These are phyloP conservation scores for Nycticebus coucang DNA, from an alignment of 2,113 vertebrate genomes.

Conservation along the genomic window DNA sequence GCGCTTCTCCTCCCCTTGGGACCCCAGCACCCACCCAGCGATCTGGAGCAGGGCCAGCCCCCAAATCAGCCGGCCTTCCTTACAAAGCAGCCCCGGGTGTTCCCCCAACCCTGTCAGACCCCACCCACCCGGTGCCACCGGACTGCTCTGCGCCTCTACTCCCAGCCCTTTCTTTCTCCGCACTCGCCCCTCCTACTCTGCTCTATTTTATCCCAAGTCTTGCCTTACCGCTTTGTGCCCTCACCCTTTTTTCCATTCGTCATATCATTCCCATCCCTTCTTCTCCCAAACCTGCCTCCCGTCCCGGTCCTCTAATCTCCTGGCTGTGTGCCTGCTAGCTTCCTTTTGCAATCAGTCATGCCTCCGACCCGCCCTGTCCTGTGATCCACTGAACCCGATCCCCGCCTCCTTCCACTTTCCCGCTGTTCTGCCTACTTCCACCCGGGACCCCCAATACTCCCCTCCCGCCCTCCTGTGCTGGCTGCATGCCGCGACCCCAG, in stretches of 20 bases:
- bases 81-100: background rate
- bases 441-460: background rate
- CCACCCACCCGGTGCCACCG: background rate
- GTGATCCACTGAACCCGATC: fast-evolving
- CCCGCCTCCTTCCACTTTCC: background rate
- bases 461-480: no score
- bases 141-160: fast-evolving
- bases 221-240: background rate
- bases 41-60: background rate
- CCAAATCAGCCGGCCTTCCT: fast-evolving
- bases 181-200: background rate
- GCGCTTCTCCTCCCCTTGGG: background rate
- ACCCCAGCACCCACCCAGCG: background rate
- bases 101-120: background rate
- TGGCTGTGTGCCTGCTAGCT: background rate
- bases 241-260: fast-evolving
- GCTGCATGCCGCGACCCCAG: background rate
- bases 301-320: no score
- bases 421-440: background rate
- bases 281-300: fast-evolving
- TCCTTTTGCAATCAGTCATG: background rate
- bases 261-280: background rate
- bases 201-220: background rate
- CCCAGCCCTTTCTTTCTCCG: background rate
- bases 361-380: background rate